Evolutionary conservation across 2,113 vertebrate species (phyloP).

Genomic region (Microtus richardsoni): DNA sequence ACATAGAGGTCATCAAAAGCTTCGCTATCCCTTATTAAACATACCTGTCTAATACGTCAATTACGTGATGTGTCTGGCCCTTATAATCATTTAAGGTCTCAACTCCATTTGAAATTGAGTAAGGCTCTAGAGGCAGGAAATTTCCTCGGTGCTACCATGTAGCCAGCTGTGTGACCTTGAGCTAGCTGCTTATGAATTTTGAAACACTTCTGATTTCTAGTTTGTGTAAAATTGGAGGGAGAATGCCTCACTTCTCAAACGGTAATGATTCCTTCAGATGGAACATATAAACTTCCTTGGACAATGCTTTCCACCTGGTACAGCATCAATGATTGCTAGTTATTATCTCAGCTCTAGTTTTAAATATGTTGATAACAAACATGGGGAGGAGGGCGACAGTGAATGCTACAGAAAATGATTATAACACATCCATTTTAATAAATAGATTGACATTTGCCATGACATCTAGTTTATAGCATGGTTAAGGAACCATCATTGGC

Average conservation of each 20-base stretch:
- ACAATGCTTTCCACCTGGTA: neutral
- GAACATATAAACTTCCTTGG: neutral
- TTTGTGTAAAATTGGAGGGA: conserved; percentile 21
- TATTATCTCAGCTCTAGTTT: conserved; percentile 47
- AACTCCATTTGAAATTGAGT: conserved; percentile 25
- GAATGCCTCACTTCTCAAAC: neutral
- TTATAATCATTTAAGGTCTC: conserved; percentile 6
- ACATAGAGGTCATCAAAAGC: neutral
- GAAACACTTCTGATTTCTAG: conserved; percentile 15
- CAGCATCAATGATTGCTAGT: neutral
- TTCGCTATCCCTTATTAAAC: neutral
- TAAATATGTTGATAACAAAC: conserved; percentile 47
- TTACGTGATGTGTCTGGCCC: neutral
- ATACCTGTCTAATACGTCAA: neutral
- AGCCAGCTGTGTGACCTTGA: conserved; percentile 39
- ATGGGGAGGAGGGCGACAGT: neutral
- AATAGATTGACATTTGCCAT: conserved; percentile 45
- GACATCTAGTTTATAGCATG: conserved; percentile 41
- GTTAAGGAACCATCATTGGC: conserved; percentile 25
- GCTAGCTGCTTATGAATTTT: neutral
- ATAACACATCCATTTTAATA: conserved; percentile 43
- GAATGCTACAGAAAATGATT: conserved; percentile 35
- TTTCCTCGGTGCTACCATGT: neutral
- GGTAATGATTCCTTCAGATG: conserved; percentile 15
- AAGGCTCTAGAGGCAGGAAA: neutral